These are phyloP conservation scores for Tuberolachnus salignus DNA, from an alignment of 2,888 invertebrate species.

Conservation along the genomic window DNA sequence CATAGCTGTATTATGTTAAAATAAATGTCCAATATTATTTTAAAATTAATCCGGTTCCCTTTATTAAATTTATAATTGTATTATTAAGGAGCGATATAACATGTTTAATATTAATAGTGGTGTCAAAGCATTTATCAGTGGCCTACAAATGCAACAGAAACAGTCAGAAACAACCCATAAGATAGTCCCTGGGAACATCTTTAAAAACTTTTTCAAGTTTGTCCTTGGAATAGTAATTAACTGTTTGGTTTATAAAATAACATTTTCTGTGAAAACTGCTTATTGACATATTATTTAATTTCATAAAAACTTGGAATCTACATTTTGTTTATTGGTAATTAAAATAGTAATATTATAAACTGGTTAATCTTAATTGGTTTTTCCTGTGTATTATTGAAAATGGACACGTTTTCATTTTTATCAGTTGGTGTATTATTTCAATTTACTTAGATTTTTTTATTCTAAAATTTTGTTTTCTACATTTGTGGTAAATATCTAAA, in stretches of 20 bases:
- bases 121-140: constrained; percentile 56
- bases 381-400: too few species aligned
- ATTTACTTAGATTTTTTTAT: too few species aligned
- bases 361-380: neutral
- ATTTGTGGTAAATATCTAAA: too few species aligned
- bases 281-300: constrained; percentile 16
- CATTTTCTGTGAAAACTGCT: constrained; percentile 33
- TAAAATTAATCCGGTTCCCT: neutral
- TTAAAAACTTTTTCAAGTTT: constrained; percentile 98
- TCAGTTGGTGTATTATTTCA: neutral
- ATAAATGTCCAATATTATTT: neutral
- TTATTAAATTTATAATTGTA: neutral
- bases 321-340: neutral
- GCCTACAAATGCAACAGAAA: constrained; percentile 56
- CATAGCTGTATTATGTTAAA: neutral
- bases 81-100: constrained; percentile 3
- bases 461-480: too few species aligned
- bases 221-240: constrained; percentile 61
- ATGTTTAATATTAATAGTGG: constrained; percentile 55
- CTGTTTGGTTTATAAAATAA: constrained; percentile 59
- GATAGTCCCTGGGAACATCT: constrained; percentile 78
- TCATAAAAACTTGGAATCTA: neutral
- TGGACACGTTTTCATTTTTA: neutral
- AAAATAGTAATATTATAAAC: neutral
- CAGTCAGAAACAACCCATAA: constrained; percentile 54